Percentiles rank a stretch among this genome's conserved stretches.
Evolutionary conservation across 2,797 vertebrate genomes (phyloP).

Genomic region (Peromyscus eremicus): DNA sequence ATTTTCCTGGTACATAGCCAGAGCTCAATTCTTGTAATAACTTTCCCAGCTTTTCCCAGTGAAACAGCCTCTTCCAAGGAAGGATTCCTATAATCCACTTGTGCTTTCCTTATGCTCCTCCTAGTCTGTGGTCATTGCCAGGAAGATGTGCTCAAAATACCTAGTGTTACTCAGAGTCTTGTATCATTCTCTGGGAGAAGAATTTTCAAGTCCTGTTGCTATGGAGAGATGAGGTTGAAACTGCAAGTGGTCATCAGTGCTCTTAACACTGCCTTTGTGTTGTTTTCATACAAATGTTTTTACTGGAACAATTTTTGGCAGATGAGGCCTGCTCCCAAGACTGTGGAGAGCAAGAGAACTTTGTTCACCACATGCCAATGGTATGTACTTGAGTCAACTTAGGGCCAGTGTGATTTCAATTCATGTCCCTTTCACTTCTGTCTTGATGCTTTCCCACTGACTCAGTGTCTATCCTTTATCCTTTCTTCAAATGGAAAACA

Average conservation of each 20-base stretch:
- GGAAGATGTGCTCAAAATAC: conserved; percentile 62
- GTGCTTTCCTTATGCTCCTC: neutral
- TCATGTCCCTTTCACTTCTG: conserved; percentile 71
- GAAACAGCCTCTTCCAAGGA: neutral
- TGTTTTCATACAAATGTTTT: conserved; percentile 82
- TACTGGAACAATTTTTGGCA: conserved; percentile 78
- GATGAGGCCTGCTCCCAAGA: neutral
- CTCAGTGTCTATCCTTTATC: conserved; percentile 78
- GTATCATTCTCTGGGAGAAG: conserved; percentile 61
- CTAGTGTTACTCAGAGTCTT: conserved; percentile 46
- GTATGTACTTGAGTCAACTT: conserved; percentile 72
- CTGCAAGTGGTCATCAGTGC: conserved; percentile 61
- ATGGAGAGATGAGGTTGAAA: conserved; percentile 62
- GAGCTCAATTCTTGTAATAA: neutral
- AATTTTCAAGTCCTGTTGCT: conserved; percentile 63
- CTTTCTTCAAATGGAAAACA: conserved; percentile 81
- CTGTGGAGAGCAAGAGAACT: conserved; percentile 55
- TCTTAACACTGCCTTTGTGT: conserved; percentile 71
- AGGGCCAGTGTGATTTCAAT: conserved; percentile 67
- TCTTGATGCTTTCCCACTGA: conserved; percentile 78
- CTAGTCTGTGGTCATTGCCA: neutral
- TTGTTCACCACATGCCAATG: conserved; percentile 74
- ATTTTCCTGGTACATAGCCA: neutral
- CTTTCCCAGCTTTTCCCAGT: neutral
- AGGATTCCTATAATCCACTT: neutral